Evolutionary conservation across 2,888 invertebrate genomes (phyloP).

Genomic region (Eristalis pertinax): DNA sequence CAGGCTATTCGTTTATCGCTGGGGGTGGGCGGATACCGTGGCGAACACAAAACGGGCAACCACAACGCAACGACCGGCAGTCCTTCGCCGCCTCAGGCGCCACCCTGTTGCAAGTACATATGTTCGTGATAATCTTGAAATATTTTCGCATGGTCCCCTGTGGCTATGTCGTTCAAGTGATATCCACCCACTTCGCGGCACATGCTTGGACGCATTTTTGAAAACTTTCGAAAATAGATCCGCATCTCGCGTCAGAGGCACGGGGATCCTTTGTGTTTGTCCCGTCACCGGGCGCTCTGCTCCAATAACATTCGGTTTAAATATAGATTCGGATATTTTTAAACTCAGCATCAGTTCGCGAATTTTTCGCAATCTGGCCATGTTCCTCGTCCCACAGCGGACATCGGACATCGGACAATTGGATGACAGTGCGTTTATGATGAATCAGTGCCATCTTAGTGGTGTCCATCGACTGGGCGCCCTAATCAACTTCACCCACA

Average conservation of each 20-base stretch:
- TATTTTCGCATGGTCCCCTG: not conserved
- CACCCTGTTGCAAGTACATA: constrained; percentile 2
- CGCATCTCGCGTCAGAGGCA: constrained; percentile 15
- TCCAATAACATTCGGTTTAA: constrained; percentile 42
- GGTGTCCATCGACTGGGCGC: not conserved
- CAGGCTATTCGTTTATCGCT: not conserved
- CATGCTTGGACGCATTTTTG: constrained; percentile 11
- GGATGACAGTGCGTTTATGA: constrained; percentile 36
- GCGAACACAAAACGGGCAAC: not conserved
- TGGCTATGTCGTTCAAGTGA: not conserved
- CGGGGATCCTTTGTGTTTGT: constrained; percentile 41
- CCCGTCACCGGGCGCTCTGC: constrained; percentile 53
- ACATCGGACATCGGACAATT: not conserved
- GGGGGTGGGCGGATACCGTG: not conserved
- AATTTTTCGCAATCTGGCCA: not conserved
- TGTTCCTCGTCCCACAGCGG: not conserved
- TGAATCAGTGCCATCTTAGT: constrained; percentile 45
- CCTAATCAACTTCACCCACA: not conserved
- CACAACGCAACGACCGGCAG: not conserved
- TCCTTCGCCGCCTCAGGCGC: not conserved
- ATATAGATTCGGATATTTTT: constrained; percentile 59
- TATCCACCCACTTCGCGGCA: not conserved
- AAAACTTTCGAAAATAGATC: constrained; percentile 45
- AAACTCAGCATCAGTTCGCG: constrained; percentile 47
- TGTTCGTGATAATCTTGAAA: constrained; percentile 19